Evolutionary conservation across 1,140 invertebrate genomes (phyloP).

Genomic region (Drosophila kepulauana): DNA sequence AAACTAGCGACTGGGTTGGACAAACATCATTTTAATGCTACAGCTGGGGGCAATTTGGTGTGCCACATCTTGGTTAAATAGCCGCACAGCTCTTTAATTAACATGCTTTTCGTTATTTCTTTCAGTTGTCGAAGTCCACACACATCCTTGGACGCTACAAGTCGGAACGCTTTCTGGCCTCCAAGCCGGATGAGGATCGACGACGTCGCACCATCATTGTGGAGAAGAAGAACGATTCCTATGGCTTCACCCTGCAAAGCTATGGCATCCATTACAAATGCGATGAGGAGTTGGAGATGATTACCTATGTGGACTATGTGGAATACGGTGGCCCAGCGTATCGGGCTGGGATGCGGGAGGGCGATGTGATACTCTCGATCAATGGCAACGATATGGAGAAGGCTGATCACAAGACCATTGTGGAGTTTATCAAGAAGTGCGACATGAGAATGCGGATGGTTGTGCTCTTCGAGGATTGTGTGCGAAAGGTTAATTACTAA

Average conservation of each 20-base stretch:
- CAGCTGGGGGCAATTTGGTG: conserved; percentile 58
- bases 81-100: conserved; percentile 19
- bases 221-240: conserved; percentile 95
- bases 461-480: conserved; percentile 97
- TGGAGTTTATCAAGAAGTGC: conserved; percentile 95
- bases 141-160: conserved; percentile 93
- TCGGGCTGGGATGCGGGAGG: conserved; percentile 95
- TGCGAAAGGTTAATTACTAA: conserved; percentile 89
- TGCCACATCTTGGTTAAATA: conserved; percentile 66
- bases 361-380: conserved; percentile 97
- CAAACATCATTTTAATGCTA: conserved; percentile 63
- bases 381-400: conserved; percentile 97
- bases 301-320: conserved; percentile 98
- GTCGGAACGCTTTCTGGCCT: conserved; percentile 90
- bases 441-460: conserved; percentile 96
- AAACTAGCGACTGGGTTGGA: conserved; percentile 46
- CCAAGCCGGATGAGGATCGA: conserved; percentile 93
- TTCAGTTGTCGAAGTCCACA: conserved; percentile 83
- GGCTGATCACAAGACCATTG: conserved; percentile 95
- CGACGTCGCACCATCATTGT: conserved; percentile 95
- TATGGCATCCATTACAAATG: conserved; percentile 98
- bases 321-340: conserved; percentile 96
- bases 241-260: conserved; percentile 97
- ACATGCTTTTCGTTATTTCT: conserved; percentile 2
- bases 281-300: conserved; percentile 93